Conservation (phyloP, 2,888 invertebrate species). For the Rotaria socialis region DNA sequence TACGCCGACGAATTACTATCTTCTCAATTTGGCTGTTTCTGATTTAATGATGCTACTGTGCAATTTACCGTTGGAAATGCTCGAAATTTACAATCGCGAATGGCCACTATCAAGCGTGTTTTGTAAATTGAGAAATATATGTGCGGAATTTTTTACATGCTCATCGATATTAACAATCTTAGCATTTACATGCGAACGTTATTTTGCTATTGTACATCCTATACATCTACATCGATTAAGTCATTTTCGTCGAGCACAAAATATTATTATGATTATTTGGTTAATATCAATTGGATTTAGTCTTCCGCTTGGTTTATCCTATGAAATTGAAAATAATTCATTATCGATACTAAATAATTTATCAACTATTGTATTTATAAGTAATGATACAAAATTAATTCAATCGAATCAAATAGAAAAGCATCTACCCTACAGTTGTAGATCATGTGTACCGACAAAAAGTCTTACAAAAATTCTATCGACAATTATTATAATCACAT, state of each 20-base stretch:
- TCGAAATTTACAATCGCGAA: not conserved
- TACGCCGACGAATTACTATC: constrained; percentile 15
- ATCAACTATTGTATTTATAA: not conserved
- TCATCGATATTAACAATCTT: constrained; percentile 26
- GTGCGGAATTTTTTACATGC: constrained; percentile 12
- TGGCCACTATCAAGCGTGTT: not conserved
- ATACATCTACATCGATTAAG: not conserved
- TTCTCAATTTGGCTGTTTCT: constrained; percentile 18
- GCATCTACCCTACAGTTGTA: not conserved
- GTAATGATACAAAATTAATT: not conserved
- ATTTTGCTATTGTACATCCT: constrained; percentile 35
- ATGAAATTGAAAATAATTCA: not conserved
- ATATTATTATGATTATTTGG: constrained; percentile 29
- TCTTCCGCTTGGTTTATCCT: not conserved
- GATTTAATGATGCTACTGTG: constrained; percentile 9
- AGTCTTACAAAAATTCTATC: not conserved
- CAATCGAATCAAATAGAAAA: not conserved
- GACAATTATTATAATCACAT: not conserved
- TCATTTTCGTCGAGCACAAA: not conserved
- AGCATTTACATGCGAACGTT: constrained; percentile 33
- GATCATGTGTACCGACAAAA: not conserved
- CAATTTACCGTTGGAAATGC: constrained; percentile 34
- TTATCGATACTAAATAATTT: not conserved
- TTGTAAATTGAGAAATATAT: constrained; percentile 34
- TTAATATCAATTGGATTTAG: constrained; percentile 17